Conservation (phyloP, 2,113 vertebrate genomes). For the Oncorhynchus gorbuscha region DNA sequence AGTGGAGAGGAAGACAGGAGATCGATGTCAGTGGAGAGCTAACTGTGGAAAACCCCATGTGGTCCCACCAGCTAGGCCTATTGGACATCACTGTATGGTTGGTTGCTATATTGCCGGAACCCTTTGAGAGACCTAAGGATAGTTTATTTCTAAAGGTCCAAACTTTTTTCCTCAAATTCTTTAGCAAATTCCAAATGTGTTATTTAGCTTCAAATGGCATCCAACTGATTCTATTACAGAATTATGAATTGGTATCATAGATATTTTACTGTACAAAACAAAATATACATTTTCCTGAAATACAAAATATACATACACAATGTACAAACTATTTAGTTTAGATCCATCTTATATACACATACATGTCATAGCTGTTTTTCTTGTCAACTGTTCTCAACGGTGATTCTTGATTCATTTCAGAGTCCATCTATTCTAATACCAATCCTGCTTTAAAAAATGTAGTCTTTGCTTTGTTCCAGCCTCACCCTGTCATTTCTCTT, state of each 20-base stretch:
- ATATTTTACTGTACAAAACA: conserved; percentile 71
- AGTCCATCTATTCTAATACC: not conserved
- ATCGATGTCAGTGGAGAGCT: conserved; percentile 45
- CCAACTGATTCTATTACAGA: conserved; percentile 19
- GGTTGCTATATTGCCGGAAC: not conserved
- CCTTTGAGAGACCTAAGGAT: no score
- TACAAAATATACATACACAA: conserved; percentile 67
- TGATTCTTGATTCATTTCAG: not conserved
- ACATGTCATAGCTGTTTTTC: not conserved
- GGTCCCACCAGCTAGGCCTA: not conserved
- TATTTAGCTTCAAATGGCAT: not conserved
- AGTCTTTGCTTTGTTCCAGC: conserved; percentile 6
- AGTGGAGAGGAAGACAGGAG: conserved; percentile 65
- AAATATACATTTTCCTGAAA: conserved; percentile 74
- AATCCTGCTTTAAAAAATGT: not conserved
- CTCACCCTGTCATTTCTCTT: not conserved
- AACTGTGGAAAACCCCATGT: conserved; percentile 24
- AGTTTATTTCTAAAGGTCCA: no score
- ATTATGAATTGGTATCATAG: conserved; percentile 7
- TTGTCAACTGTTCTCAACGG: not conserved
- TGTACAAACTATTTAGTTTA: not conserved
- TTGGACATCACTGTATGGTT: not conserved
- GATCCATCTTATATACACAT: not conserved
- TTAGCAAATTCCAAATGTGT: no score
- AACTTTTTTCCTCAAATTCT: no score